Evolutionary conservation across 2,888 invertebrate species (phyloP).

Genomic region (Coelogynopora nodosa): DNA sequence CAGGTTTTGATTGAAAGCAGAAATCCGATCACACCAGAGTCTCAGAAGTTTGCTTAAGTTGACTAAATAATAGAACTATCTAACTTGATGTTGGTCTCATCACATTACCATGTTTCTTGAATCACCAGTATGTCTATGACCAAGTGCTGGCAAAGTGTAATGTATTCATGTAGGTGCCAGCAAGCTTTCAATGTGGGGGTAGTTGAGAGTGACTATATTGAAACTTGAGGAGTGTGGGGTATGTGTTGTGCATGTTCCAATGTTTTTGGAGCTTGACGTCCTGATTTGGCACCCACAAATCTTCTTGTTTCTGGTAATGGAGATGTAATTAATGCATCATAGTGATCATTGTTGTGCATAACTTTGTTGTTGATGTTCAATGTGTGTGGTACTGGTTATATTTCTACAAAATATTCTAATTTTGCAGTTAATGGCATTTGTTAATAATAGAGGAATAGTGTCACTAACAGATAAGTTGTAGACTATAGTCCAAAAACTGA

Average conservation of each 20-base stretch:
- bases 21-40: not conserved
- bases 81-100: not conserved
- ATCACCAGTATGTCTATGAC: not conserved
- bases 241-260: not conserved
- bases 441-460: not conserved
- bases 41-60: not conserved
- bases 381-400: not conserved
- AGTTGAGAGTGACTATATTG: not conserved
- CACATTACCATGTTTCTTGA: not conserved
- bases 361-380: not conserved
- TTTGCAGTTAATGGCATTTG: not conserved
- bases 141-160: not conserved
- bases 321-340: conserved; percentile 6
- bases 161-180: not conserved
- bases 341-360: not conserved
- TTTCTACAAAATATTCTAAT: not conserved
- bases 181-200: not conserved
- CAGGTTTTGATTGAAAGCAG: not conserved
- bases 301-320: conserved; percentile 3
- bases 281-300: not conserved
- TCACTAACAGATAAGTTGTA: conserved; percentile 18
- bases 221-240: not conserved
- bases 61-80: not conserved
- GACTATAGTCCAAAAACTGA: conserved; percentile 12
- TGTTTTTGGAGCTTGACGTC: not conserved